Evolutionary conservation across 2,113 vertebrate genomes (phyloP), one percentile per base, ranked within the genome.

Genomic region (Symphodus melops): DNA sequence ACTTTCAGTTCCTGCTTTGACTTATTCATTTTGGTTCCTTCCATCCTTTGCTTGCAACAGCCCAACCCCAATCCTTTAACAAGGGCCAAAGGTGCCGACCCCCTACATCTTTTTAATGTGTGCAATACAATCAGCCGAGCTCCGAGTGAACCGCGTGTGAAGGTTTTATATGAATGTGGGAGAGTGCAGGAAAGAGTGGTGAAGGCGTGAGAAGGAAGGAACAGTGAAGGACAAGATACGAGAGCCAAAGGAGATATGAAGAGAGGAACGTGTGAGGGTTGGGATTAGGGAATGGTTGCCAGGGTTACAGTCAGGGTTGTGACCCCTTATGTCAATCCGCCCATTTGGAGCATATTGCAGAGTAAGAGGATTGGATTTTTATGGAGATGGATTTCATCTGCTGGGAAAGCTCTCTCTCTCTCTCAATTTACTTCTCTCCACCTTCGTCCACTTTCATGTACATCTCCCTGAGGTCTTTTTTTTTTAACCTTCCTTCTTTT

Each of bases 351-450:
- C 87, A 86, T 88, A 83, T 86, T 90, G 87, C 84, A 69, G 54
- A 72, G 64, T 86, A 87, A 89, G 82, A 90, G 88, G 87, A 89
- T 86, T 86, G 68, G 69, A 66, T 84, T 90, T 88, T 89, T 86
- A 89, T 89, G 79, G 84, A 88, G 83, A 90, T 89, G 79, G 82
- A 88, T 89, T 89, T 88, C 58, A 79, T 87, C 86, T 60, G 64
- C 56, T 85, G 72, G 23, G 11, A 75, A 69, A 68, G 72, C 54
- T 37, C 56, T 48, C 72, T 57, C 74, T 49, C n/a, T 58, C 41
- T 61, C 33, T 55, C 21, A 70, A 3, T 39, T 48, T 46, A 13
- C 16, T 13, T 61, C 16, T 52, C 54, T 48, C 44, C 28, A 19
- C 25, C 63, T 61, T n/a, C 49, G 33, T 33, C 33, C 9, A 59